Evolutionary conservation across 2,113 vertebrate genomes (phyloP).

Genomic region (Sciurus niger): DNA sequence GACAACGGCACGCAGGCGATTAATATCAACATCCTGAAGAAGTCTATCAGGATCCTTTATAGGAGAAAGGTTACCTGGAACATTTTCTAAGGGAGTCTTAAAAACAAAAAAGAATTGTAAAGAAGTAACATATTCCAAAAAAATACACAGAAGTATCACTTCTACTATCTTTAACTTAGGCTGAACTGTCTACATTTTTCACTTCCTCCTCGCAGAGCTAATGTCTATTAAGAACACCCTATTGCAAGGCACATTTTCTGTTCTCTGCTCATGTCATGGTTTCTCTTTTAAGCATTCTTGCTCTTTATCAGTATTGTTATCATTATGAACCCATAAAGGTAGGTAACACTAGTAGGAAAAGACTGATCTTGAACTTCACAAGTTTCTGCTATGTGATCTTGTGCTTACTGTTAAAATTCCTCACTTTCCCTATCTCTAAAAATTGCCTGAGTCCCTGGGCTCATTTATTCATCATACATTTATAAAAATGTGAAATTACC

Average conservation of each 20-base stretch:
- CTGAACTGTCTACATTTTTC: neutral
- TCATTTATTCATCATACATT: neutral
- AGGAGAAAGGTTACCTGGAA: constrained; percentile 94
- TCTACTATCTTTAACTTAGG: neutral
- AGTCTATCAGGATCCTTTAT: constrained; percentile 97
- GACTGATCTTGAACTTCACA: neutral
- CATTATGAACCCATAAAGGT: neutral
- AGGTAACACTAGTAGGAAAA: neutral
- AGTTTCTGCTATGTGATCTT: neutral
- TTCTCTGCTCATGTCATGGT: neutral
- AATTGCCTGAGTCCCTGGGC: neutral
- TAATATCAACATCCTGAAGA: constrained; percentile 98
- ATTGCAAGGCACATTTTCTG: no score
- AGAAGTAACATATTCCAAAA: neutral
- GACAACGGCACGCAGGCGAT: constrained; percentile 97
- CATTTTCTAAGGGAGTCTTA: constrained; percentile 92
- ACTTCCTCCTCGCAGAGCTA: neutral
- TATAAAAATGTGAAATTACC: neutral
- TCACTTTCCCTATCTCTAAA: neutral
- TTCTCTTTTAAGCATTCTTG: neutral
- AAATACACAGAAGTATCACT: neutral
- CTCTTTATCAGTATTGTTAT: neutral
- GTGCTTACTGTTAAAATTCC: neutral
- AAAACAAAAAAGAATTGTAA: constrained; percentile 79
- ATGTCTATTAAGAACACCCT: neutral